phyloP scores from a whole-genome alignment of 92 coral and sea anemone genomes.

The Porites evermanni region DNA sequence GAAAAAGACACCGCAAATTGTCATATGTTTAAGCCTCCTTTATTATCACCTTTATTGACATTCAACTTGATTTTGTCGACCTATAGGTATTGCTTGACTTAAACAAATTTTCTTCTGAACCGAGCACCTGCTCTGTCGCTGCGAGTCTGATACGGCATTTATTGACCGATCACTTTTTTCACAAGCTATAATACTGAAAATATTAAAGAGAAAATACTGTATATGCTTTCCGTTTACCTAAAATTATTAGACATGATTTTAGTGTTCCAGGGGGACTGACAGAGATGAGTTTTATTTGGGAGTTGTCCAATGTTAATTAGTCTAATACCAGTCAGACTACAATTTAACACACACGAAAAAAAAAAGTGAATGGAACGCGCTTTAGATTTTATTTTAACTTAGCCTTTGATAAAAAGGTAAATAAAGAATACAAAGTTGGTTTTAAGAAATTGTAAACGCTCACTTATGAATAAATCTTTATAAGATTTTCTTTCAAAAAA shows the following conservation, averaged over 20 bases:
- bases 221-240: background rate
- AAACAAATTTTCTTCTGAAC: conserved; percentile 22
- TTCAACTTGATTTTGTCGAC: conserved; percentile 15
- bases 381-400: background rate
- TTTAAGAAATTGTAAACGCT: background rate
- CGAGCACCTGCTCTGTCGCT: conserved; percentile 4
- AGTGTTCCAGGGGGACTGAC: background rate
- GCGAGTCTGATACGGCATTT: conserved; percentile 11
- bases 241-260: background rate
- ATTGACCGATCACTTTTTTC: conserved; percentile 30
- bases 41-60: conserved; percentile 25
- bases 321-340: background rate
- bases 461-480: too few species aligned
- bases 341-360: background rate
- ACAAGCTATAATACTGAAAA: background rate
- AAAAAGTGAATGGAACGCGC: background rate
- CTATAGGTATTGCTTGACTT: conserved; percentile 18
- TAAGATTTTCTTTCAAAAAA: background rate
- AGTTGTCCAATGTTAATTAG: background rate
- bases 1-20: conserved; percentile 7
- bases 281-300: background rate
- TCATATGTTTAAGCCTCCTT: conserved; percentile 33
- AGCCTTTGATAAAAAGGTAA: conserved; percentile 1
- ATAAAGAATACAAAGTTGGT: background rate
- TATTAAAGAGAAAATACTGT: background rate